Percentiles rank a stretch among this genome's conserved stretches.
Conservation (phyloP, 2,797 vertebrate genomes). For the Garrulus glandarius region DNA sequence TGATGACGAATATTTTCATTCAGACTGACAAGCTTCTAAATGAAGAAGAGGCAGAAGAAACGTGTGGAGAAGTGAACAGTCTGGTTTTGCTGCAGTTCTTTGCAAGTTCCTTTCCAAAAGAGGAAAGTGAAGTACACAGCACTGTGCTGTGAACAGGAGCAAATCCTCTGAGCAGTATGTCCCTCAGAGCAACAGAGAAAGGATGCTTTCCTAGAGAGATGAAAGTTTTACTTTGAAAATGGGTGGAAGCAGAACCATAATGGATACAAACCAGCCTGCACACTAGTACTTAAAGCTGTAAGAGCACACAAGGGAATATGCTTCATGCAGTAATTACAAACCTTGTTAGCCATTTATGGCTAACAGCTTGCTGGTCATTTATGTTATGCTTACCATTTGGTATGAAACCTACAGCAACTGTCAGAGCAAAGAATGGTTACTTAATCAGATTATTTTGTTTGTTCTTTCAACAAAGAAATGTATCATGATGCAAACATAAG, state of each 20-base stretch:
- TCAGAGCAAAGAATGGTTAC: not conserved
- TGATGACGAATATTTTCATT: not conserved
- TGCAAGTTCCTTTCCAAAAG: not conserved
- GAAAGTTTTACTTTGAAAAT: not conserved
- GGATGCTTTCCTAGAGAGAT: not conserved
- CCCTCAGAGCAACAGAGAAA: not conserved
- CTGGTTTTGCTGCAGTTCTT: slow-evolving; percentile 30
- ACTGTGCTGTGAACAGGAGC: not conserved
- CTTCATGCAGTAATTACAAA: not conserved
- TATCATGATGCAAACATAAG: not conserved
- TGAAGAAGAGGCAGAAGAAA: not conserved
- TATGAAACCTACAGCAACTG: not conserved
- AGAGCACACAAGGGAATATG: not conserved
- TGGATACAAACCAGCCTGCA: not conserved
- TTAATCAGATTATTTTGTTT: not conserved
- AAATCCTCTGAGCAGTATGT: not conserved
- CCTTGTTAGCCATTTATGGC: not conserved
- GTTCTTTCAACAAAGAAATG: not conserved
- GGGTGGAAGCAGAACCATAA: not conserved
- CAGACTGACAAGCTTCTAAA: not conserved
- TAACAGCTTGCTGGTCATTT: not conserved
- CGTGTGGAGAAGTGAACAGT: not conserved
- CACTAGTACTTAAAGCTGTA: not conserved
- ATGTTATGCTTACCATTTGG: not conserved
- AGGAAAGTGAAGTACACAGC: not conserved